Conservation (phyloP, 2,113 vertebrate genomes). For the Daphoenositta chrysoptera region DNA sequence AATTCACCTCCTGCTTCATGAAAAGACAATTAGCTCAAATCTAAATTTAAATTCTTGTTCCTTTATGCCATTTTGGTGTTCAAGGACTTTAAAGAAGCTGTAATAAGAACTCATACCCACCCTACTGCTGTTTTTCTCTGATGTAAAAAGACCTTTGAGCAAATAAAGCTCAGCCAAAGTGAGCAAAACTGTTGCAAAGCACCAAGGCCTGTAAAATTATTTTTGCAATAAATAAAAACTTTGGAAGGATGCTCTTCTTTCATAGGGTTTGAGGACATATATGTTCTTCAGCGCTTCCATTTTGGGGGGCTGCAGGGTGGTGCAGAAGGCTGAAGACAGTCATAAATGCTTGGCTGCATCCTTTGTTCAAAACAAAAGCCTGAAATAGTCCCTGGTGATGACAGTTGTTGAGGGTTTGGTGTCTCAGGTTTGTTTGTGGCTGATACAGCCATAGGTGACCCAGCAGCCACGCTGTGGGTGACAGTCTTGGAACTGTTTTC, state of each 20-base stretch:
- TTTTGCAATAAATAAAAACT: neutral
- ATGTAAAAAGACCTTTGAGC: neutral
- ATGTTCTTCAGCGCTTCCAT: neutral
- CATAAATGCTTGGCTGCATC: neutral
- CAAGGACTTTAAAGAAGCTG: neutral
- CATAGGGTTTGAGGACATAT: neutral
- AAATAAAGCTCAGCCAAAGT: neutral
- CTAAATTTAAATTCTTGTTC: neutral
- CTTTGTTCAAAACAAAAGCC: neutral
- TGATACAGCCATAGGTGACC: neutral
- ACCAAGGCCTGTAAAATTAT: neutral
- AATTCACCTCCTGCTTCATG: neutral
- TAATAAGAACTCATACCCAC: neutral
- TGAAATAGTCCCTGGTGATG: neutral
- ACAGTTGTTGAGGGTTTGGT: neutral
- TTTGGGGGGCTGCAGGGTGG: rapidly evolving
- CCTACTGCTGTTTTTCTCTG: neutral
- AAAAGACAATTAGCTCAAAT: neutral
- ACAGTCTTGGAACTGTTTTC: neutral
- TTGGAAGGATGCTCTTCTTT: neutral
- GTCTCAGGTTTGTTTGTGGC: neutral
- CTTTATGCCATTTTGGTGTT: neutral
- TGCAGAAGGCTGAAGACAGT: neutral
- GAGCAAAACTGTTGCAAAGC: neutral
- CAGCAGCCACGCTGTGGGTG: neutral